Percentiles rank a stretch among this genome's conserved stretches.
phyloP scores from a whole-genome alignment of 2,888 invertebrate species.

The Exephanes ischioxanthus region DNA sequence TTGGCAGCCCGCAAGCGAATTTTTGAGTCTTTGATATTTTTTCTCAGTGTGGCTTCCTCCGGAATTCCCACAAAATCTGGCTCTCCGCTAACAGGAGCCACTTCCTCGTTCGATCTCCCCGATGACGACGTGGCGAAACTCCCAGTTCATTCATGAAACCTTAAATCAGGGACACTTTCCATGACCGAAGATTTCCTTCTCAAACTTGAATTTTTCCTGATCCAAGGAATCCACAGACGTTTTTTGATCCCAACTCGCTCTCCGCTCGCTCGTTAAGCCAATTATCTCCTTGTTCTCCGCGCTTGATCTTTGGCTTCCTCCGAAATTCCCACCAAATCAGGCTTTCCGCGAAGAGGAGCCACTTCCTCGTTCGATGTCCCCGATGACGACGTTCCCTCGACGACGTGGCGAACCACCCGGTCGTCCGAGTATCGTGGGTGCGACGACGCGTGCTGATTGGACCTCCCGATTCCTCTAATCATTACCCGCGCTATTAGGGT shows the following conservation, averaged over 20 bases:
- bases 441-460: conserved; percentile 76
- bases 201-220: background rate
- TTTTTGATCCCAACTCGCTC: too few species aligned
- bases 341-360: background rate
- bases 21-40: too few species aligned
- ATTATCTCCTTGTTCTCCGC: too few species aligned
- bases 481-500: conserved; percentile 80
- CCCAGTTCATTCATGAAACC: background rate
- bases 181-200: too few species aligned
- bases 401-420: conserved; percentile 38
- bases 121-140: background rate
- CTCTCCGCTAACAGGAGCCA: background rate
- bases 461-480: conserved; percentile 79
- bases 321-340: background rate
- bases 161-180: background rate
- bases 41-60: background rate
- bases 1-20: too few species aligned
- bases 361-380: background rate
- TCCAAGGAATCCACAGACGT: too few species aligned
- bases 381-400: background rate
- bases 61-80: background rate
- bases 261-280: too few species aligned
- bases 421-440: conserved; percentile 68
- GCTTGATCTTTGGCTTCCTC: background rate
- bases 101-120: too few species aligned